Conservation (phyloP, 2,888 invertebrate species). For the Meloe dianella region DNA sequence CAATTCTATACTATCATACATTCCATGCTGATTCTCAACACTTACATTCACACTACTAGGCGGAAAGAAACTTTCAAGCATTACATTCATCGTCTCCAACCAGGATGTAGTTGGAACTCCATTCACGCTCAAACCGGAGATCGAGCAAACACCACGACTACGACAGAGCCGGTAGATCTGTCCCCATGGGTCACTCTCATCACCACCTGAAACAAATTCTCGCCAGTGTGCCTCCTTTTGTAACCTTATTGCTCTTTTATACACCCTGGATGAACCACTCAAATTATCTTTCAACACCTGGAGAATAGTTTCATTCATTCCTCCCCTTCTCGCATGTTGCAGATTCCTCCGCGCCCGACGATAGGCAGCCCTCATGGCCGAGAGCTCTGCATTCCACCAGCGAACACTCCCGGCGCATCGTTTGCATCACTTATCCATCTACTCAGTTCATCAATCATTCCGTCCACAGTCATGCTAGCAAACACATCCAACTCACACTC, state of each 20-base stretch:
- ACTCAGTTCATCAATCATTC: not conserved
- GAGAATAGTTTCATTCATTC: not conserved
- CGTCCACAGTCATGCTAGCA: no score
- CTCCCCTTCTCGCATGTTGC: not conserved
- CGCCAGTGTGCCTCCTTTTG: constrained; percentile 2
- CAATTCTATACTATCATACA: not conserved
- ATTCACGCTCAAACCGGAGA: not conserved
- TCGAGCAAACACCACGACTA: not conserved
- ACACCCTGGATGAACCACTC: not conserved
- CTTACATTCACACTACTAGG: constrained; percentile 11
- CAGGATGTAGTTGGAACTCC: not conserved
- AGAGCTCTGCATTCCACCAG: not conserved
- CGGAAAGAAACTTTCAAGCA: constrained; percentile 17
- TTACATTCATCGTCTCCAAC: constrained; percentile 8
- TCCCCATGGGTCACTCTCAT: constrained; percentile 9
- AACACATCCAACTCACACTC: no score
- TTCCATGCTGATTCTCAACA: not conserved
- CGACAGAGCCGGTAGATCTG: constrained; percentile 9
- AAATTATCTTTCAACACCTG: not conserved
- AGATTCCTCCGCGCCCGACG: not conserved
- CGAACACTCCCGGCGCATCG: not conserved
- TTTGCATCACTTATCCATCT: no score
- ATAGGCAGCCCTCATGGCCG: no score
- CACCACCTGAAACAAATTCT: not conserved
- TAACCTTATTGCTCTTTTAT: not conserved